A percentile compares a stretch with the other conserved stretches of the same genome.
phyloP scores from a whole-genome alignment of 2,888 invertebrate species.

The Pasiphila rectangulata region DNA sequence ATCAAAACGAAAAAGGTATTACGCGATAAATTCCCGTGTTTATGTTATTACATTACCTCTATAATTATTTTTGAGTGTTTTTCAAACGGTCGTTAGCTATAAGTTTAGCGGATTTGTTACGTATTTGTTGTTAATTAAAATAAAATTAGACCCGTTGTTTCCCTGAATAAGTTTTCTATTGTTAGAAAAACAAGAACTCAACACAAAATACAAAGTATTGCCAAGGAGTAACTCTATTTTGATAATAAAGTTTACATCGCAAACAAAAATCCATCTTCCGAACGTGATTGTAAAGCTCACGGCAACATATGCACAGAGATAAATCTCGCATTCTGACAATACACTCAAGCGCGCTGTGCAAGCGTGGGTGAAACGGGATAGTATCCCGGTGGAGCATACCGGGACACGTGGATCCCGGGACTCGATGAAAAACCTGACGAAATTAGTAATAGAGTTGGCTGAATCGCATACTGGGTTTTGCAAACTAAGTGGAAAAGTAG shows the following conservation, averaged over 20 bases:
- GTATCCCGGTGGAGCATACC: slow-evolving; percentile 4
- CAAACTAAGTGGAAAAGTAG: neutral
- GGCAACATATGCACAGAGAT: slow-evolving; percentile 34
- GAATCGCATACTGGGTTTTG: neutral
- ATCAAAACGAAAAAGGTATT: too few species aligned
- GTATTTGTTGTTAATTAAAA: too few species aligned
- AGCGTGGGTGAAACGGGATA: slow-evolving; percentile 8
- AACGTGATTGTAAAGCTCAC: slow-evolving; percentile 21
- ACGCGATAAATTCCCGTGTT: too few species aligned
- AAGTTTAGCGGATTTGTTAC: too few species aligned
- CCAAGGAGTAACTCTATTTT: too few species aligned
- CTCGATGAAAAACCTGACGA: slow-evolving; percentile 11
- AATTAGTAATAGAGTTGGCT: slow-evolving; percentile 4
- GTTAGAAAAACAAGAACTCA: too few species aligned
- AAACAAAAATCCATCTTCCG: slow-evolving; percentile 27
- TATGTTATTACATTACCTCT: too few species aligned
- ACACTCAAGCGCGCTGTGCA: slow-evolving; percentile 8
- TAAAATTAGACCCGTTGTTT: too few species aligned
- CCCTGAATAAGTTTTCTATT: too few species aligned
- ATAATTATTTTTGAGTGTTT: too few species aligned
- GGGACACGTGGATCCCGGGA: slow-evolving; percentile 22
- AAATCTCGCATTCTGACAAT: slow-evolving; percentile 30
- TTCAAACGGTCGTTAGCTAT: too few species aligned
- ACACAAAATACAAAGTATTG: too few species aligned
- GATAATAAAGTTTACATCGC: neutral